A percentile compares a stretch with the other conserved stretches of the same genome.
Evolutionary conservation across 2,797 vertebrate species (phyloP).

Genomic region (Danio albolineatus): DNA sequence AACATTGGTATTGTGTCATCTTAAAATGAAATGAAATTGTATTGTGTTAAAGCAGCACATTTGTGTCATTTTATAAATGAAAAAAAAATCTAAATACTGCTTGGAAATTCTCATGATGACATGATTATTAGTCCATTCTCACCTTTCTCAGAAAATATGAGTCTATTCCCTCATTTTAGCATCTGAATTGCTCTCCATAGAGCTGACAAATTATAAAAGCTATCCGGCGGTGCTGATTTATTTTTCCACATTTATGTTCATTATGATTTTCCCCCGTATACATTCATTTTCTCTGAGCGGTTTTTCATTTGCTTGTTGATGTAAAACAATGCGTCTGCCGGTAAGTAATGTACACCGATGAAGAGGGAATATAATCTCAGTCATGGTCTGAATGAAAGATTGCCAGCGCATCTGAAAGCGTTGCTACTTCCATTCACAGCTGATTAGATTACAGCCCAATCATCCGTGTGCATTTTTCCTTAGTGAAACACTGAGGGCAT

Average conservation of each 20-base stretch:
- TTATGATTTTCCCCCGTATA: slow-evolving; percentile 2
- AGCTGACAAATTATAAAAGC: slow-evolving; percentile 26
- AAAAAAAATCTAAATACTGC: too few species aligned
- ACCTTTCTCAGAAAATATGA: neutral
- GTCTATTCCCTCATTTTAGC: neutral
- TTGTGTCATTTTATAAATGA: too few species aligned
- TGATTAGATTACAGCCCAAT: slow-evolving; percentile 36
- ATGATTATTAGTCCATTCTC: neutral
- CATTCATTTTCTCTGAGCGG: slow-evolving; percentile 15
- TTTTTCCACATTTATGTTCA: slow-evolving; percentile 29
- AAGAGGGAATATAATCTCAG: slow-evolving; percentile 19
- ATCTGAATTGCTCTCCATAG: slow-evolving; percentile 28
- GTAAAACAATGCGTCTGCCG: slow-evolving; percentile 29
- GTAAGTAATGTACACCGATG: slow-evolving; percentile 40
- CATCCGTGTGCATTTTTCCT: slow-evolving; percentile 18
- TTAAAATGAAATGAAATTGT: too few species aligned
- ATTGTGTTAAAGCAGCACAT: too few species aligned
- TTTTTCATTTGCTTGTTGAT: slow-evolving; percentile 26
- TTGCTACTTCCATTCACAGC: slow-evolving; percentile 22
- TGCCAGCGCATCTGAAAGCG: too few species aligned
- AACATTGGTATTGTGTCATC: too few species aligned
- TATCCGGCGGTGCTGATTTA: slow-evolving; percentile 23
- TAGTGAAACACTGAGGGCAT: slow-evolving; percentile 8
- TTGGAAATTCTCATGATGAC: neutral
- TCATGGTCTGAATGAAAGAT: slow-evolving; percentile 37